phyloP scores from a whole-genome alignment of 2,113 vertebrate genomes.

The Azemiops feae region DNA sequence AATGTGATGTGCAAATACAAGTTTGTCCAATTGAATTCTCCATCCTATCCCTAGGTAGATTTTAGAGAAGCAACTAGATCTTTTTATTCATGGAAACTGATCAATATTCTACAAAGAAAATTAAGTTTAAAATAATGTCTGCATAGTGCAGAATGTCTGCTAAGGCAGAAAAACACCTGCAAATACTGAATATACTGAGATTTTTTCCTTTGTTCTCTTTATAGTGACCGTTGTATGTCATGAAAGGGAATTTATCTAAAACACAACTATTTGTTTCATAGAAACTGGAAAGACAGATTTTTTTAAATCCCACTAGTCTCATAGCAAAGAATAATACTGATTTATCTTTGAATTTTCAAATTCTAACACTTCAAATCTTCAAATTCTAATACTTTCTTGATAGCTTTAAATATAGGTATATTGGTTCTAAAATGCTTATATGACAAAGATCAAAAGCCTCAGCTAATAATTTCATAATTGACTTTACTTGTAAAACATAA shows the following conservation, averaged over 20 bases:
- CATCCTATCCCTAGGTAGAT: neutral
- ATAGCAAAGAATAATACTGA: neutral
- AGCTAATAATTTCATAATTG: constrained; percentile 1
- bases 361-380: neutral
- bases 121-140: neutral
- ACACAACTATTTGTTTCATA: constrained; percentile 26
- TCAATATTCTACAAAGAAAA: neutral
- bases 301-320: constrained; percentile 9
- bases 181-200: constrained; percentile 3
- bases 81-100: neutral
- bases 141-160: neutral
- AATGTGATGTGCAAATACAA: neutral
- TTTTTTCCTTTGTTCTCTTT: constrained; percentile 8
- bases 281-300: constrained; percentile 34
- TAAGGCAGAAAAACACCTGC: neutral
- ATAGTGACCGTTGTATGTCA: constrained; percentile 28
- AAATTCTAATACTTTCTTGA: constrained; percentile 11
- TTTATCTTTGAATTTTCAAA: constrained; percentile 7
- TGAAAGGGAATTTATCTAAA: constrained; percentile 31
- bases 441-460: neutral
- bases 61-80: neutral
- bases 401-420: constrained; percentile 22
- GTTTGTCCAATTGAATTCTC: constrained; percentile 1
- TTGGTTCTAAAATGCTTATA: neutral
- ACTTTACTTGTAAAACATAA: neutral